These are phyloP conservation scores for Metridium senile DNA, from an alignment of 92 coral and sea anemone genomes.

Conservation along the genomic window DNA sequence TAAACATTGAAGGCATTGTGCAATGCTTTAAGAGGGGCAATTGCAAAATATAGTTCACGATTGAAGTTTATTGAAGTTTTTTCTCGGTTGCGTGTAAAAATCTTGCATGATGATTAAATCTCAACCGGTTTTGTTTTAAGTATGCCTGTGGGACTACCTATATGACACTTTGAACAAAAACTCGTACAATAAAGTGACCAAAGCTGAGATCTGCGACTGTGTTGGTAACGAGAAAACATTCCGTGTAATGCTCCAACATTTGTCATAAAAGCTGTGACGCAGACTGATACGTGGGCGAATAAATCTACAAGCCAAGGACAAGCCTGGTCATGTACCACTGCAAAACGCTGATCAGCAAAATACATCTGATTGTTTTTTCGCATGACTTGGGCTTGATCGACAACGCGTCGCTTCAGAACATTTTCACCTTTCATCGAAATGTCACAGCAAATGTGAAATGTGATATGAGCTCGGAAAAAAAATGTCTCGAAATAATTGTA, in stretches of 20 bases:
- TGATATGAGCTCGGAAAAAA: slow-evolving; percentile 38
- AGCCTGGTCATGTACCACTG: slow-evolving; percentile 35
- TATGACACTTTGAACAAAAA: too few species aligned
- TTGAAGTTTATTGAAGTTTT: too few species aligned
- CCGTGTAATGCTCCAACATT: not conserved
- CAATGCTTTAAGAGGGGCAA: not conserved
- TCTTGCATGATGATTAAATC: not conserved
- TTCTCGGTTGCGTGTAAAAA: not conserved
- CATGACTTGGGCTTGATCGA: slow-evolving; percentile 20
- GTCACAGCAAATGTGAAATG: slow-evolving; percentile 26
- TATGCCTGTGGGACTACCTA: not conserved
- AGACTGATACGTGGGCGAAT: slow-evolving; percentile 44
- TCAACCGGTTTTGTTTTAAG: not conserved
- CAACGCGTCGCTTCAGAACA: slow-evolving; percentile 19
- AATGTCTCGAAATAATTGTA: not conserved
- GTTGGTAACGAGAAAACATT: slow-evolving; percentile 6
- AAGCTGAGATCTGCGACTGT: not conserved
- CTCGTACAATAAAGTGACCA: not conserved
- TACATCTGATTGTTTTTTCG: slow-evolving; percentile 9
- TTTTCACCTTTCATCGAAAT: slow-evolving; percentile 30
- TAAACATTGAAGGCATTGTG: not conserved
- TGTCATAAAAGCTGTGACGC: slow-evolving; percentile 22
- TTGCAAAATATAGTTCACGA: not conserved
- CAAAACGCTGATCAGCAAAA: slow-evolving; percentile 48
- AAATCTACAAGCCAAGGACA: slow-evolving; percentile 37